phyloP scores from a whole-genome alignment of 2,797 vertebrate species.

The Vireo griseus region DNA sequence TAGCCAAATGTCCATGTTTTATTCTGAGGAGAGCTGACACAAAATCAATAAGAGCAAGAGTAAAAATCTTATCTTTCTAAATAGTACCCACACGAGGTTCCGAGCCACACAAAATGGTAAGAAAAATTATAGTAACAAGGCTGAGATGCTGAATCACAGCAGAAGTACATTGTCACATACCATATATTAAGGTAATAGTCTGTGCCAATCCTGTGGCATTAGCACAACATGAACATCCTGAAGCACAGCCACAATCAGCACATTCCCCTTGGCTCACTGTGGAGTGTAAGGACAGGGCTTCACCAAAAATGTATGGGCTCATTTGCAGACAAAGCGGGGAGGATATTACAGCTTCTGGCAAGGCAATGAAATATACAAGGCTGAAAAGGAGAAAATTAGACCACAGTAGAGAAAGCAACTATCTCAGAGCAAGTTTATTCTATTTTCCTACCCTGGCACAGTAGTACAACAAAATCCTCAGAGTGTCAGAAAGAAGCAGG shows the following conservation, averaged over 20 bases:
- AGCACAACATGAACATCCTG: not conserved
- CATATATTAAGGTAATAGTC: not conserved
- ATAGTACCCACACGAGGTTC: not conserved
- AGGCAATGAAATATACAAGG: not conserved
- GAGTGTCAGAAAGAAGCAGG: not conserved
- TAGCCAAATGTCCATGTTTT: not conserved
- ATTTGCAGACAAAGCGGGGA: slow-evolving; percentile 4
- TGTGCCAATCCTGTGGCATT: not conserved
- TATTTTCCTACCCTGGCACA: not conserved
- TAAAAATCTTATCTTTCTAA: not conserved
- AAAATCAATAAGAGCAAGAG: not conserved
- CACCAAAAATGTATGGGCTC: not conserved
- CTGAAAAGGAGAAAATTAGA: not conserved
- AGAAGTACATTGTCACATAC: not conserved
- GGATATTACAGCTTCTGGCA: not conserved
- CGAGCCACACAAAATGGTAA: not conserved
- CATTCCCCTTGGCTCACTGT: not conserved
- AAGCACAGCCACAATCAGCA: not conserved
- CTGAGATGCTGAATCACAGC: not conserved
- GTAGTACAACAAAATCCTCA: not conserved
- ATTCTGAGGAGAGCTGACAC: not conserved
- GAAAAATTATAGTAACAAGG: not conserved
- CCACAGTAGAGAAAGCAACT: not conserved
- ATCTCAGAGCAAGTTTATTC: not conserved
- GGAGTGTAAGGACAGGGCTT: not conserved